Base-by-base conservation (phyloP, 1,140 invertebrate species). In the Sinonovacula constricta region DNA sequence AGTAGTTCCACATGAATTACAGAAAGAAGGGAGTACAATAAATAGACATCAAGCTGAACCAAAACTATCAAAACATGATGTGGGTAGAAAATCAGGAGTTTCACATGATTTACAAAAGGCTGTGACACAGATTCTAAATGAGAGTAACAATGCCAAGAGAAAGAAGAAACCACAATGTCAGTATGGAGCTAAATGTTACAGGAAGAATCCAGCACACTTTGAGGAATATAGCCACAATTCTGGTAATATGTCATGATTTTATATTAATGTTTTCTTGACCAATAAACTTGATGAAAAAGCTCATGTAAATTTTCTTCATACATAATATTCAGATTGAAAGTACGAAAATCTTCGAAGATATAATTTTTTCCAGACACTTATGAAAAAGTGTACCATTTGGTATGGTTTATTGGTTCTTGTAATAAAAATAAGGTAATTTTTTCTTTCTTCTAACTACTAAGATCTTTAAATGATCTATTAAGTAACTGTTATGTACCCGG, bases 171-270 rank as follows among this genome's bases (percentile, higher is more conserved):
- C 79, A 33, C 31, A 53, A 30, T 88, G 87, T 79, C 69, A 83
- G 77, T 88, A 84, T 85, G 86, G 86, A 34, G 26, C 53, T 12
- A 85, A 81, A 51, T 88, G 87, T 80, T 88, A 86, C 69, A 81
- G 87, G 34, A 87, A 86, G 81, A 87, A 88, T 71, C 84, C 87
- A 39, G 71, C 78, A 26, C 87, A 88, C 51, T 70, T 83, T 36
- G 68, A 81, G 53, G 86, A 87, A 53, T 88, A 75, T 70, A 70
- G 57, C 34, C 87, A 88, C 77, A 45, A 45, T 10, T 74, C 83
- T 71, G 67, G 78, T 81, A 80, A 65, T 71, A 71, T 36, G 51
- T 26, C 39, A 2, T 1, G 22, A 33, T 15, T 57, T 70, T 3
- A 22, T 56, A 33, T 18, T 7, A 56, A 70, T 28, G 2, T 33